These are phyloP conservation scores for Scolopax bukidnonensis DNA, from an alignment of 2,797 vertebrate species.

Conservation along the genomic window DNA sequence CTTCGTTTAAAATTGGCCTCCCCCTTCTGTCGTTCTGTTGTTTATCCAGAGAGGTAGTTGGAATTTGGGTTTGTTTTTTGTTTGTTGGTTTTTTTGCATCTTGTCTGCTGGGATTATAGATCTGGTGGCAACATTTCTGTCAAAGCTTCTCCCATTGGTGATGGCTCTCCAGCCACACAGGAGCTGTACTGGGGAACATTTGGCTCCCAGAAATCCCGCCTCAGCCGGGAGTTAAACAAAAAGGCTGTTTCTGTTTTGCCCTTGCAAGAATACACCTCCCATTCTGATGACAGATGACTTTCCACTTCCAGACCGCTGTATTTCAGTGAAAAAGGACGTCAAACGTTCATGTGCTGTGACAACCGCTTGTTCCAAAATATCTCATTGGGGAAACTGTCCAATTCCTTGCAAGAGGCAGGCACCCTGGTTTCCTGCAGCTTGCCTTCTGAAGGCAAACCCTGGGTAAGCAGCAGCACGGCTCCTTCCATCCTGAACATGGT, in stretches of 20 bases:
- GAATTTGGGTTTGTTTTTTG: background rate
- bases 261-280: background rate
- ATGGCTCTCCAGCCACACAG: background rate
- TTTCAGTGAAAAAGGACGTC: background rate
- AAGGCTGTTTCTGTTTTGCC: background rate
- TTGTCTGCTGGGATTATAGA: background rate
- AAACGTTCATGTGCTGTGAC: background rate
- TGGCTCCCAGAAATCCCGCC: background rate
- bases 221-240: background rate
- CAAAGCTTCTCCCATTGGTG: background rate
- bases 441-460: background rate
- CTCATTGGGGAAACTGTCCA: background rate
- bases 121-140: background rate
- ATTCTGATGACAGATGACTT: background rate
- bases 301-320: background rate
- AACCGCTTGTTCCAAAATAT: background rate
- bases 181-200: background rate
- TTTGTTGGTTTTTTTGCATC: background rate
- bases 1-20: background rate
- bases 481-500: fast-evolving
- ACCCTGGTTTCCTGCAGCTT: no score
- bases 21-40: background rate
- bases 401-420: fast-evolving
- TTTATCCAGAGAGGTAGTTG: background rate
- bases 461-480: background rate